Evolutionary conservation across 2,113 vertebrate species (phyloP).

Genomic region (Erythrocercus mccallii): DNA sequence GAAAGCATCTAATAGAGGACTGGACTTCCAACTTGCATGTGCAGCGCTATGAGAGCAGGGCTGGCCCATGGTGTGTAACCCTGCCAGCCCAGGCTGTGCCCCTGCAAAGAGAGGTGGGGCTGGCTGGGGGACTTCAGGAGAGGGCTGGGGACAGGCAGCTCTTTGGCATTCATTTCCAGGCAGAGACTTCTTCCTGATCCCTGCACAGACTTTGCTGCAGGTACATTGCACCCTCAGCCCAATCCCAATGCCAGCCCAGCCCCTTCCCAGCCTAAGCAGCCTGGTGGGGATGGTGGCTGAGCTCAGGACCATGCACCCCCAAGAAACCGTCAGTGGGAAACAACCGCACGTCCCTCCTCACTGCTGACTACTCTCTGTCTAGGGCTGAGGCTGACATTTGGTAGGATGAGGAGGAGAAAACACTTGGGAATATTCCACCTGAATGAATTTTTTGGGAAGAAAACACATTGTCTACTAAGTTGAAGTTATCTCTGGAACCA

Average conservation of each 20-base stretch:
- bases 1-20: not conserved
- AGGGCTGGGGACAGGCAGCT: too few species aligned
- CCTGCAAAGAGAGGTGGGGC: accelerated
- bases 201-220: accelerated
- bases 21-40: not conserved
- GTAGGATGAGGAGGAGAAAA: not conserved
- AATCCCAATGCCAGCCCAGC: accelerated
- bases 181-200: not conserved
- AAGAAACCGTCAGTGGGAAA: accelerated
- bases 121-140: not conserved
- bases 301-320: accelerated
- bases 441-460: not conserved
- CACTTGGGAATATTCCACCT: not conserved
- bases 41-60: not conserved
- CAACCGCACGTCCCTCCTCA: not conserved
- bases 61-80: not conserved
- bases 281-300: accelerated
- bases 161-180: not conserved
- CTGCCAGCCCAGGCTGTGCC: too few species aligned
- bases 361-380: not conserved
- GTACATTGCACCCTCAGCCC: accelerated
- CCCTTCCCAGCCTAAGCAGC: accelerated
- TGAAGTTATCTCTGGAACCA: not conserved
- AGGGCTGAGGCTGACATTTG: accelerated
- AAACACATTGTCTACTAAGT: not conserved